Evolutionary conservation across 2,797 vertebrate species (phyloP).

Genomic region (Spea hammondii): DNA sequence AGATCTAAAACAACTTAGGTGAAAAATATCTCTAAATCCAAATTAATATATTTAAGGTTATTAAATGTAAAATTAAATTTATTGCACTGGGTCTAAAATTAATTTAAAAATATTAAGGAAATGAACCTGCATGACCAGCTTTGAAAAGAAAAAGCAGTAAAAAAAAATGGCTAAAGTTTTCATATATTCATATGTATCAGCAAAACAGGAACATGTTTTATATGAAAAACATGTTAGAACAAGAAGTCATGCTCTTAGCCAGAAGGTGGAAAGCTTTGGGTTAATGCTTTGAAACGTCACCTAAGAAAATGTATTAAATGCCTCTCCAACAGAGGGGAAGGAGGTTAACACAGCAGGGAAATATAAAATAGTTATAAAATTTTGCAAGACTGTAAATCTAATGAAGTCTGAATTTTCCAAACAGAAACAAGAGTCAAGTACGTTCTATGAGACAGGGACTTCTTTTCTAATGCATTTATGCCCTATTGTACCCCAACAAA

Average conservation of each 20-base stretch:
- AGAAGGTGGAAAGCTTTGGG: constrained; percentile 18
- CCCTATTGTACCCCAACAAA: no score
- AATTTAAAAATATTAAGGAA: constrained; percentile 35
- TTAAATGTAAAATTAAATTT: constrained; percentile 12
- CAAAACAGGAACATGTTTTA: constrained; percentile 26
- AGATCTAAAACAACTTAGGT: constrained; percentile 12
- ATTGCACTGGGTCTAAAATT: constrained; percentile 12
- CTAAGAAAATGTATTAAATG: constrained; percentile 34
- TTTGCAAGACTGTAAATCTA: constrained; percentile 5
- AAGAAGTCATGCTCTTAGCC: constrained; percentile 24
- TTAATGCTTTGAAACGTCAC: constrained; percentile 13
- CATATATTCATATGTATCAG: constrained; percentile 24
- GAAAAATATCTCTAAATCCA: constrained; percentile 2
- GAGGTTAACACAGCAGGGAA: constrained; percentile 30
- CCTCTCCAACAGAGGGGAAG: constrained; percentile 12
- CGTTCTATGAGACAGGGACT: no score
- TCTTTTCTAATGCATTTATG: no score
- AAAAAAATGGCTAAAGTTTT: constrained; percentile 21
- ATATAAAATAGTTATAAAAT: constrained; percentile 34
- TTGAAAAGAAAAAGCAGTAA: constrained; percentile 27
- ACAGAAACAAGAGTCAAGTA: neutral
- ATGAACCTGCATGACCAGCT: constrained; percentile 12
- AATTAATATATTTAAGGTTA: constrained; percentile 15
- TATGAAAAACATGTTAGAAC: constrained; percentile 29
- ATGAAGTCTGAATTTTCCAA: constrained; percentile 21